Base-by-base conservation (phyloP, 2,113 vertebrate genomes). In the Pedetes capensis region DNA sequence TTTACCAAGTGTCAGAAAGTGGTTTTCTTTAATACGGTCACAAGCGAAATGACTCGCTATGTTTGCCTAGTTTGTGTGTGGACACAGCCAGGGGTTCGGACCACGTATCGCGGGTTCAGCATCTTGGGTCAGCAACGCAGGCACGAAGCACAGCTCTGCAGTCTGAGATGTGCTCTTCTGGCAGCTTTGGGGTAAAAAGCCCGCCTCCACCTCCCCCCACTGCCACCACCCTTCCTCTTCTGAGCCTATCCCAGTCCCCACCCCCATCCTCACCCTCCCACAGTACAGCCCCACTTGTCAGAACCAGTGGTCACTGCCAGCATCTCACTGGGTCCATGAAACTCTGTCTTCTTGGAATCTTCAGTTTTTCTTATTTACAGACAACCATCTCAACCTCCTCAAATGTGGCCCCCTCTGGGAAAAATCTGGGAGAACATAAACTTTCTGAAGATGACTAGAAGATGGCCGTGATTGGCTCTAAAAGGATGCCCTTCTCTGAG, bases 111-210 rank as follows among this genome's bases (percentile, higher is more conserved):
- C 25, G 42, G 37, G 16, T 8, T 76, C 44, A n/a, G n/a, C n/a
- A n/a, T n/a, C n/a, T n/a, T n/a, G n/a, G n/a, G n/a, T n/a, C n/a
- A 20, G 6, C 49, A 5, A 49, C 66, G 22, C 1, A 39, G 53
- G 11, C 18, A 32, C 18, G 49, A 20, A 47, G 23, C 44, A 57
- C 47, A 20, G 16, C 47, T 64, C 2, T 3, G 12, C 34, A 25
- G 29, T 32, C 20, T 0, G 0, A 12, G 29, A 55, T 3, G 11
- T 14, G 23, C 16, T 22, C 22, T 44, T 10, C 37, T 0, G 11
- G 32, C 51, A 61, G 20, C 27, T 22, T 34, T 66, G 37, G 69
- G 34, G 51, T 55, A 27, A 66, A n/a, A 63, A 23, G 16, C 20
- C 72, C 55, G 57, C 25, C 5, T 9, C 71, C 39, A 32, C 32